Evolutionary conservation across 2,797 vertebrate genomes (phyloP), one percentile per base, ranked within the genome.

Genomic region (Pogoniulus pusillus): DNA sequence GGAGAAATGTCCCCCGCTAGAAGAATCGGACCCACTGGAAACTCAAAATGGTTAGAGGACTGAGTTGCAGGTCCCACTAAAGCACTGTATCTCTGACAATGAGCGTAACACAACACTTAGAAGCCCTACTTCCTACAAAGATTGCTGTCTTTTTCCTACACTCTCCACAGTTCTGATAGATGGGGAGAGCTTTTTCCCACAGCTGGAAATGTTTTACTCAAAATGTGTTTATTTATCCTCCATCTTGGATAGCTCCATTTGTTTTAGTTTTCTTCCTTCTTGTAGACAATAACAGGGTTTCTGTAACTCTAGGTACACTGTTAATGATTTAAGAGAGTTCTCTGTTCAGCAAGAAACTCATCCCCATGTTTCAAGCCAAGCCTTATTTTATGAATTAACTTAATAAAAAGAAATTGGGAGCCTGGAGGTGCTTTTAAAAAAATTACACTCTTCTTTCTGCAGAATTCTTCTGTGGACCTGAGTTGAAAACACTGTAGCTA

Each of bases 141-240:
- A 69, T 3, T 59, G n/a, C 23, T 57, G 19, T 53, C 47, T 80
- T 58, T 37, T 72, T 83, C 79, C 76, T 63, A 86, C 16, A 51
- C 1, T 9, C 55, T 43, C 26, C n/a, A 49, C 7, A 32, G 9
- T 74, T 75, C 69, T 54, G 16, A 85, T 8, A 87, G 49, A 85
- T n/a, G 15, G 35, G 26, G 45, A 91, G 6, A 83, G n/a, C 35
- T 58, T 88, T 72, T 85, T 82, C 66, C 60, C 77, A 93, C 82
- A 90, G 81, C 32, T 94, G 17, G 85, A 39, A 77, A 91, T 54
- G 49, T 55, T 91, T 93, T 55, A 86, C 34, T 83, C 73, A 23
- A 23, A n/a, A 71, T 58, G 29, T 41, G 27, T 82, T 87, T 58
- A 76, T 54, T 78, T 68, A 83, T n/a, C 41, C 30, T 80, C 73